Base-by-base conservation (phyloP, 2,797 vertebrate genomes). In the Poecilia picta region DNA sequence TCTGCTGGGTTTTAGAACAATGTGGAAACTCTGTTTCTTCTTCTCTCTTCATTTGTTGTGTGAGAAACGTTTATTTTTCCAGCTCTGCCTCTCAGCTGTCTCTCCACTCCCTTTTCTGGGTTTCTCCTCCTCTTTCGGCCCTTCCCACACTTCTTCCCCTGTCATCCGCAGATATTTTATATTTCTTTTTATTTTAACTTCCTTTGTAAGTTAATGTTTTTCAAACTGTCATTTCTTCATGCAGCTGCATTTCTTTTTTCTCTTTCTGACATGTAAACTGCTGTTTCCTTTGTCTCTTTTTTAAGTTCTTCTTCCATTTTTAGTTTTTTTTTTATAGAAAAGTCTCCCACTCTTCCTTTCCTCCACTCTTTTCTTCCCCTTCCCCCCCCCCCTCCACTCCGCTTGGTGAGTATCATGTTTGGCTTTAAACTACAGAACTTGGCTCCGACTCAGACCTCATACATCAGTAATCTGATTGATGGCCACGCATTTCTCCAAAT, bases 401-500 rank as follows among this genome's bases (percentile, higher is more conserved):
- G 20, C 87, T 89, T 39, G n/a, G 77, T 2, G 81, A 87, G 83
- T 81, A 90, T 91, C 89, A 84, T 89, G 85, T 91, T 89, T 89
- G 79, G 71, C 72, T 86, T 84, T 43, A 81, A 82, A 84, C 68
- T 79, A n/a, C 70, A 82, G 81, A 62, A 68, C 85, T 87, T 82
- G 88, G 89, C 86, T 78, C 46, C n/a, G 1, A 53, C 45, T 0
- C 85, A 81, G 84, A 85, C 81, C 84, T 53, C 87, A 81, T 90
- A 73, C 88, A 87, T 88, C 86, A 83, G 33, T n/a, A 45, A 79
- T 68, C 80, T 86, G 86, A 85, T 57, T 81, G 81, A 85, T 84
- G 78, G 57, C 51, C 55, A 0, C 18, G 36, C n/a, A n/a, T 81
- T 72, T 46, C 68, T 73, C 70, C 43, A 85, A 82, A 83, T 79